Evolutionary conservation across 2,113 vertebrate genomes (phyloP).

Genomic region (Neodon shergylaensis): DNA sequence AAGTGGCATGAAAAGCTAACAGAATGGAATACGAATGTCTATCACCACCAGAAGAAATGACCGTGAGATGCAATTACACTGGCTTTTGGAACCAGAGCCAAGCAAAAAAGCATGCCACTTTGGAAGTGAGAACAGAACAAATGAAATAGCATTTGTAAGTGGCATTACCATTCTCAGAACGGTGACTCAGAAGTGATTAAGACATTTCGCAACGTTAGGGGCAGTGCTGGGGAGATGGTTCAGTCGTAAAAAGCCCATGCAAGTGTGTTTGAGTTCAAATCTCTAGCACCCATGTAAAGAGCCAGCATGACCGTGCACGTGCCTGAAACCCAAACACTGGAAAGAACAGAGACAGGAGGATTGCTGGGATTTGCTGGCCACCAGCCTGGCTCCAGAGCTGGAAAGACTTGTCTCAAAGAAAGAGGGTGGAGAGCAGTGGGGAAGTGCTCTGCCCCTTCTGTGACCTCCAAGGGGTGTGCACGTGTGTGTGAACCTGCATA

Average conservation of each 20-base stretch:
- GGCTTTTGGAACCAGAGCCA: neutral
- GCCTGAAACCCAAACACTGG: neutral
- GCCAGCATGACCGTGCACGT: too few relatives aligned
- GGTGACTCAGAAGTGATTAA: neutral
- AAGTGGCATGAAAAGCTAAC: neutral
- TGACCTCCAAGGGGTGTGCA: neutral
- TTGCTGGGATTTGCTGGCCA: neutral
- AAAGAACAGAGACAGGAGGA: neutral
- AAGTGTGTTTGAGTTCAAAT: neutral
- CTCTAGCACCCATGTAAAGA: neutral
- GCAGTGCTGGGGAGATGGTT: neutral
- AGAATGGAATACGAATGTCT: neutral
- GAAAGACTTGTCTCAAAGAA: neutral
- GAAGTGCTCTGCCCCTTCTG: neutral
- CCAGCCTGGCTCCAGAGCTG: neutral
- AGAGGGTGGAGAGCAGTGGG: too few relatives aligned
- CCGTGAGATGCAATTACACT: neutral
- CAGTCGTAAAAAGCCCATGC: too few relatives aligned
- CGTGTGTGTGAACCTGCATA: neutral
- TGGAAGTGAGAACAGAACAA: neutral
- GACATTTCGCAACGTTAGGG: neutral
- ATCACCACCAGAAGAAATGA: neutral
- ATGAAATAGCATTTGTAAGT: neutral
- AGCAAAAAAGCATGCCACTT: neutral
- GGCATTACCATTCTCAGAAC: neutral